Conservation (phyloP, 53 echinoderm and acorn worm genomes). For the Apostichopus leukothele region DNA sequence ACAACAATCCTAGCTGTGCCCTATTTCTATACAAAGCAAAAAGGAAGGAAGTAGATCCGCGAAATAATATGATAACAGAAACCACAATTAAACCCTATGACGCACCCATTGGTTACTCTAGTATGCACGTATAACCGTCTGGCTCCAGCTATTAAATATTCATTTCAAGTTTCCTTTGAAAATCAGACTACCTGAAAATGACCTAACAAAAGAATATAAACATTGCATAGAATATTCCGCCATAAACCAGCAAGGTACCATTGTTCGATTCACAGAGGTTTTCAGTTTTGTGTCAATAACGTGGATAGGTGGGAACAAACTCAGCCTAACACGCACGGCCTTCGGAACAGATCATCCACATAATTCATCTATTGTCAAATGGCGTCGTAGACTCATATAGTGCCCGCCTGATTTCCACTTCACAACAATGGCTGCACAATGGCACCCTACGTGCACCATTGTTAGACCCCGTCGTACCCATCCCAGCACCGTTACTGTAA, state of each 20-base stretch:
- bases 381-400: conserved; percentile 24
- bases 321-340: conserved; percentile 44
- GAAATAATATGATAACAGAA: conserved; percentile 7
- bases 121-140: not conserved
- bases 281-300: conserved; percentile 39
- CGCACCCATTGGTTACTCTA: conserved; percentile 9
- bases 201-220: conserved; percentile 37
- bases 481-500: conserved; percentile 41
- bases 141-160: conserved; percentile 33
- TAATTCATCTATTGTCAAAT: conserved; percentile 41
- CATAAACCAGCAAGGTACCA: conserved; percentile 31
- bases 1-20: not conserved
- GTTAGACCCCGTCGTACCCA: conserved; percentile 41
- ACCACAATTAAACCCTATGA: conserved; percentile 14
- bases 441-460: conserved; percentile 35
- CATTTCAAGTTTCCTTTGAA: conserved; percentile 42
- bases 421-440: conserved; percentile 22
- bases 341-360: conserved; percentile 45
- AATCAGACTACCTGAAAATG: conserved; percentile 42
- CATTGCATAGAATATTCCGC: conserved; percentile 33
- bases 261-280: conserved; percentile 14
- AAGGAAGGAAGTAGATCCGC: conserved; percentile 13
- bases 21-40: conserved; percentile 2
- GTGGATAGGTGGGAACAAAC: conserved; percentile 37
- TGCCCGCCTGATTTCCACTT: conserved; percentile 52